phyloP scores from a whole-genome alignment of 2,888 invertebrate species.

The Metalampra italica region DNA sequence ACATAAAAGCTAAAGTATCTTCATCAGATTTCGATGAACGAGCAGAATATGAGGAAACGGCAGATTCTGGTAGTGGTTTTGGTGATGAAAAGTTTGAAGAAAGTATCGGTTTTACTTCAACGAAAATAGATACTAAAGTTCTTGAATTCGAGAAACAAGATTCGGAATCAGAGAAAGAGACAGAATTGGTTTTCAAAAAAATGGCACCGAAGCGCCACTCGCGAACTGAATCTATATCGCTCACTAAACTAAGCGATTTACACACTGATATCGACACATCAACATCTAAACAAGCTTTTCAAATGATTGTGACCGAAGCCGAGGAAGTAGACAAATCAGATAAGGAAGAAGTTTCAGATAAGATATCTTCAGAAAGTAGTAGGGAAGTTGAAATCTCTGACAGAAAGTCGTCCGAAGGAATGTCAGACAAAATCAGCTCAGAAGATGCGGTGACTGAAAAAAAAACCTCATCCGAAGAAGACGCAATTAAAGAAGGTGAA shows the following conservation, averaged over 20 bases:
- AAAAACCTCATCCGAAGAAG: conserved; percentile 72
- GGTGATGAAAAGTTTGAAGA: conserved; percentile 74
- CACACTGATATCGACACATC: conserved; percentile 43
- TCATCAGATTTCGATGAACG: conserved; percentile 74
- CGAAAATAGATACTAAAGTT: conserved; percentile 52
- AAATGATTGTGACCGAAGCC: conserved; percentile 71
- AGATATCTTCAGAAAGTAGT: conserved; percentile 74
- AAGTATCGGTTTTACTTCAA: conserved; percentile 65
- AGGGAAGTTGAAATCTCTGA: conserved; percentile 73
- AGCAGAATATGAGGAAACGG: conserved; percentile 70
- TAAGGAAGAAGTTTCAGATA: conserved; percentile 69
- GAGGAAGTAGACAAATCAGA: conserved; percentile 68
- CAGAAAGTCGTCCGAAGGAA: conserved; percentile 70
- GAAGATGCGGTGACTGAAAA: conserved; percentile 75
- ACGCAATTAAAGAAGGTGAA: conserved; percentile 42
- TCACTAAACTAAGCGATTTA: conserved; percentile 64
- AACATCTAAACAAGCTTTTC: conserved; percentile 63
- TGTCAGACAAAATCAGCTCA: conserved; percentile 71
- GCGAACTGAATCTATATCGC: conserved; percentile 67
- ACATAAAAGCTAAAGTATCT: conserved; percentile 66
- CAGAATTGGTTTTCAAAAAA: conserved; percentile 64
- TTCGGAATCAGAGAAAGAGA: conserved; percentile 59
- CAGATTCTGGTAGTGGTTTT: conserved; percentile 71
- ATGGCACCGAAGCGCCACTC: conserved; percentile 69
- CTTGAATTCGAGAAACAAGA: conserved; percentile 56